Base-by-base conservation (phyloP, 2,113 vertebrate genomes). In the Hemiscyllium ocellatum region DNA sequence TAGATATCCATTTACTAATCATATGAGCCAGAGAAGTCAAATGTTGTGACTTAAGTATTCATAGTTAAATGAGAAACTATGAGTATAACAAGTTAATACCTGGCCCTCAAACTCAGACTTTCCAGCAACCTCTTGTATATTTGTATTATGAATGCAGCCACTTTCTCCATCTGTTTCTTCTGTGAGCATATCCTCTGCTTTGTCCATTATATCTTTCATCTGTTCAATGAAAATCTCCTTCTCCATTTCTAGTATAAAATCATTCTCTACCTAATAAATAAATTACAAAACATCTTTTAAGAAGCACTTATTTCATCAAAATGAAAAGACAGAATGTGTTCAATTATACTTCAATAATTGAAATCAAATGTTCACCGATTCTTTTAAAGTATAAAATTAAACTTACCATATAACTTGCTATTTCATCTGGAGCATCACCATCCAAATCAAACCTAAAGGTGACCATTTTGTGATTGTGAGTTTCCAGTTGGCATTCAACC, bases 391-490 rank as follows among this genome's bases (percentile, higher is more conserved):
- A 61, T 56, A 76, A 68, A 50, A 61, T 0, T 61, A 47, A 22
- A 96, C 98, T 97, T 93, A 99, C 99, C 99, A 99, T 99, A 96
- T 99, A 99, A 15, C 98, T 99, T 50, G 99, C 98, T 0, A 99
- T 99, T 97, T 99, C 99, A 76, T 99, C 99, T 0, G 99, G 99
- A 0, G 99, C 99, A 0, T 99, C 99, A 47, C 99, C 99, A n/a
- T 99, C 99, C 96, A 99, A 97, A 96, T 99, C 99, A 95, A 99
- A 99, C 97, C 99, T 99, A 97, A 99, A 99, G 0, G 99, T 99
- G 97, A 99, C 99, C 99, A 99, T 99, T 97, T 99, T 99, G 97
- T 99, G 99, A 97, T 99, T 99, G 97, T 99, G 99, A 2, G 99
- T 99, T 96, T 99, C 99, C 91, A 99, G 97, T 96, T 99, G 99